phyloP scores from a whole-genome alignment of 2,888 invertebrate species.

The Perithous albicinctus region DNA sequence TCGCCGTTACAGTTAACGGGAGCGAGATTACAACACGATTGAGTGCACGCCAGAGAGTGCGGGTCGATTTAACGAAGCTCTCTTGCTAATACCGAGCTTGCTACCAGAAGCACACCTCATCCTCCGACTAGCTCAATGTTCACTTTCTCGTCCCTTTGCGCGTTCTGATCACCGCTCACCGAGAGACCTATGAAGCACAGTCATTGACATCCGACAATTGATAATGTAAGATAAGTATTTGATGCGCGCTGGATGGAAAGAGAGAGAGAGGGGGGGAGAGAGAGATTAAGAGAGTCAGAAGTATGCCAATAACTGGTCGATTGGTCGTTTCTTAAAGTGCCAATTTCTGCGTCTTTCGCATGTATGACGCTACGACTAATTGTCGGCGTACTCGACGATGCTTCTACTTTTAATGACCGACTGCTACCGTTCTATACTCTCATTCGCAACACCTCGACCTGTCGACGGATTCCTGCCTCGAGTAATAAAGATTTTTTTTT shows the following conservation, averaged over 20 bases:
- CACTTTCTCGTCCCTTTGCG: conserved; percentile 21
- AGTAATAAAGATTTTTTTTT: not conserved
- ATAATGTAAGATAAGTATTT: not conserved
- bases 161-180: conserved; percentile 10
- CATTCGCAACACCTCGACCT: not conserved
- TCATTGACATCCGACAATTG: not conserved
- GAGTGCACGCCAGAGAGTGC: conserved; percentile 51
- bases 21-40: conserved; percentile 53
- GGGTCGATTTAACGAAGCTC: conserved; percentile 59
- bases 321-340: not conserved
- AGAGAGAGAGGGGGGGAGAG: not conserved
- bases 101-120: conserved; percentile 30
- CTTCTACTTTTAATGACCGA: conserved; percentile 8
- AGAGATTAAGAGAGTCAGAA: not conserved
- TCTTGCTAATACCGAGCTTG: conserved; percentile 8
- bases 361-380: conserved; percentile 23
- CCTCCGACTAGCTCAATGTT: conserved; percentile 26
- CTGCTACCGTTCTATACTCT: not conserved
- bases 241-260: not conserved
- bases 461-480: not conserved
- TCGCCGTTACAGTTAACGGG: not conserved
- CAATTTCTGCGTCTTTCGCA: not conserved
- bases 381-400: conserved; percentile 18
- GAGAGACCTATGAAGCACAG: conserved; percentile 7
- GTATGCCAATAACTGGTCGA: not conserved